A percentile compares a stretch with the other conserved stretches of the same genome.
phyloP scores from a whole-genome alignment of 2,888 invertebrate species.

The Neria commutata region DNA sequence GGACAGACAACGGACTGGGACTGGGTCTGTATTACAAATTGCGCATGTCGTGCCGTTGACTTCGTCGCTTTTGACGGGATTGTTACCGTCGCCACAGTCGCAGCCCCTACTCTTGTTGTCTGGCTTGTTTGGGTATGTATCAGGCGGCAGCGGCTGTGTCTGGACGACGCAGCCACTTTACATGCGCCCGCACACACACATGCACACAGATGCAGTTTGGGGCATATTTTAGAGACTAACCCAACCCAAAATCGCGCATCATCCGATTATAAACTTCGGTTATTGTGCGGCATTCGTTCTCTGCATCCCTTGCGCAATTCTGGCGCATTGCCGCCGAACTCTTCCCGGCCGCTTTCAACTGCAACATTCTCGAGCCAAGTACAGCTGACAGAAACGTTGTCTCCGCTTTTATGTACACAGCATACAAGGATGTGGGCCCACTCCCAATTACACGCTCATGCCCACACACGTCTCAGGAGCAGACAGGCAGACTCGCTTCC shows the following conservation, averaged over 20 bases:
- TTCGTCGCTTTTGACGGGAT: constrained; percentile 28
- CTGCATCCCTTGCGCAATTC: no score
- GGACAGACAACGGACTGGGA: constrained; percentile 56
- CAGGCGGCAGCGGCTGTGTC: not conserved
- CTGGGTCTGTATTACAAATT: constrained; percentile 63
- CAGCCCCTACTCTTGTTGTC: constrained; percentile 11
- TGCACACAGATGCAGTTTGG: no score
- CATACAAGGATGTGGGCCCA: constrained; percentile 1
- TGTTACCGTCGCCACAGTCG: constrained; percentile 21
- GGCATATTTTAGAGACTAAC: not conserved
- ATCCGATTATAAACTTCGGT: not conserved
- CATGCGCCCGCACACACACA: no score
- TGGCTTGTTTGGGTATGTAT: not conserved
- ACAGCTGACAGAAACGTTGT: no score
- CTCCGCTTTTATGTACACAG: not conserved
- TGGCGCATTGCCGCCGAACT: not conserved
- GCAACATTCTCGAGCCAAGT: not conserved
- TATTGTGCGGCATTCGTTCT: no score
- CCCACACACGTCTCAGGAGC: not conserved
- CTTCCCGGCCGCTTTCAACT: not conserved
- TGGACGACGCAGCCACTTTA: no score
- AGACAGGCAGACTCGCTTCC: constrained; percentile 19
- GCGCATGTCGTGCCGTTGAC: constrained; percentile 57
- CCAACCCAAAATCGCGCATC: not conserved
- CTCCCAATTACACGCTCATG: constrained; percentile 3